Conservation (phyloP, 2,113 vertebrate genomes). For the Guaruba guarouba region DNA sequence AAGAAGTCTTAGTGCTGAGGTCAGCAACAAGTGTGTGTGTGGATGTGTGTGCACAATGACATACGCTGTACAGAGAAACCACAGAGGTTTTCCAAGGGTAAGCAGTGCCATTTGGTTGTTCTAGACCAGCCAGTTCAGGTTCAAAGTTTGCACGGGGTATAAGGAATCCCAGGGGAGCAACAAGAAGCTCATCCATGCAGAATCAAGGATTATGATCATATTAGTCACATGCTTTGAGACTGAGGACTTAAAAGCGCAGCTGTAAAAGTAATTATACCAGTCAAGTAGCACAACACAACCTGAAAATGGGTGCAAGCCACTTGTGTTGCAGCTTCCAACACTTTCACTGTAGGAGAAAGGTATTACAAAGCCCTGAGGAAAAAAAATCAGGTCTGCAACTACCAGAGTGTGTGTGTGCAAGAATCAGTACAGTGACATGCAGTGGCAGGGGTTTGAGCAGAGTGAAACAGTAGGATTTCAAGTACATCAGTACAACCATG, state of each 20-base stretch:
- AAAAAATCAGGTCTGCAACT: not conserved
- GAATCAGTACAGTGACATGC: not conserved
- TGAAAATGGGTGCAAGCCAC: not conserved
- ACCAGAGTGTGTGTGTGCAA: not conserved
- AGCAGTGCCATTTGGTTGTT: not conserved
- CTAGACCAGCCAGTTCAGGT: not conserved
- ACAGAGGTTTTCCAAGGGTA: not conserved
- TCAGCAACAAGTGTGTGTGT: conserved; percentile 8
- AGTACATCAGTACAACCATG: not conserved
- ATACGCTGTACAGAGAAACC: rapidly evolving
- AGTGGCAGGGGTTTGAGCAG: not conserved
- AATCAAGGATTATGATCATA: not conserved
- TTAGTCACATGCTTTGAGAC: not conserved
- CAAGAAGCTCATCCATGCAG: not conserved
- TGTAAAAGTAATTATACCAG: not conserved
- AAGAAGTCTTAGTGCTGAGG: not conserved
- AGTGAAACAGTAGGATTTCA: not conserved
- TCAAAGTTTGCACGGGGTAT: not conserved
- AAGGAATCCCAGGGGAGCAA: not conserved
- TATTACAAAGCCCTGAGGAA: not conserved
- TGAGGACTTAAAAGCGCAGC: not conserved
- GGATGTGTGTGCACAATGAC: not conserved
- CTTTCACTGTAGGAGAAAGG: not conserved
- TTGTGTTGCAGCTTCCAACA: not conserved
- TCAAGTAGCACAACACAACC: not conserved